Evolutionary conservation across 2,888 invertebrate species (phyloP).

Genomic region (Epinotia nisella): DNA sequence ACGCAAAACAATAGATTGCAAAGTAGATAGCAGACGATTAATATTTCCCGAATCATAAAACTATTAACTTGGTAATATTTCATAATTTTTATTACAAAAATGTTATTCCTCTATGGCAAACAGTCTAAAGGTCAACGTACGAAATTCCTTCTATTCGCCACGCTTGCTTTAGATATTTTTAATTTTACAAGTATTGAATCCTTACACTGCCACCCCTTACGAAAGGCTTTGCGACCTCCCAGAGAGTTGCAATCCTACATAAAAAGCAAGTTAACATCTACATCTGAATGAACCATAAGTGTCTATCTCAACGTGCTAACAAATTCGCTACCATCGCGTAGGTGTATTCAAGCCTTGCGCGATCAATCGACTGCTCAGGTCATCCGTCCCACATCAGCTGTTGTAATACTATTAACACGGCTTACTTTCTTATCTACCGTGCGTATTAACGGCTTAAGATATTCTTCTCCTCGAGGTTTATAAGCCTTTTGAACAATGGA

Average conservation of each 20-base stretch:
- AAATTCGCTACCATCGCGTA: conserved; percentile 2
- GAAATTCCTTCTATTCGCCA: too few species aligned
- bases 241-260: background rate
- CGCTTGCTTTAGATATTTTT: too few species aligned
- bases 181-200: background rate
- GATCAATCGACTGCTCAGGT: conserved; percentile 6
- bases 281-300: background rate
- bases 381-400: conserved; percentile 30
- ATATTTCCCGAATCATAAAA: too few species aligned
- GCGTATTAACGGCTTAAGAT: background rate
- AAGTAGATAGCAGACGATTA: too few species aligned
- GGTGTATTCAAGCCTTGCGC: conserved; percentile 16
- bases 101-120: too few species aligned
- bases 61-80: too few species aligned
- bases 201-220: background rate
- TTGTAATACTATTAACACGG: conserved; percentile 35
- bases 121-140: too few species aligned
- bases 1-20: too few species aligned
- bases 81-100: too few species aligned
- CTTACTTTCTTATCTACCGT: conserved; percentile 20
- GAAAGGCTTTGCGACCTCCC: background rate
- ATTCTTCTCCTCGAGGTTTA: background rate
- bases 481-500: too few species aligned
- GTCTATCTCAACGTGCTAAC: conserved; percentile 10
- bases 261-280: background rate